These are phyloP conservation scores for Zhuqinia jingwanae DNA, from an alignment of 2,888 invertebrate genomes.

Conservation along the genomic window DNA sequence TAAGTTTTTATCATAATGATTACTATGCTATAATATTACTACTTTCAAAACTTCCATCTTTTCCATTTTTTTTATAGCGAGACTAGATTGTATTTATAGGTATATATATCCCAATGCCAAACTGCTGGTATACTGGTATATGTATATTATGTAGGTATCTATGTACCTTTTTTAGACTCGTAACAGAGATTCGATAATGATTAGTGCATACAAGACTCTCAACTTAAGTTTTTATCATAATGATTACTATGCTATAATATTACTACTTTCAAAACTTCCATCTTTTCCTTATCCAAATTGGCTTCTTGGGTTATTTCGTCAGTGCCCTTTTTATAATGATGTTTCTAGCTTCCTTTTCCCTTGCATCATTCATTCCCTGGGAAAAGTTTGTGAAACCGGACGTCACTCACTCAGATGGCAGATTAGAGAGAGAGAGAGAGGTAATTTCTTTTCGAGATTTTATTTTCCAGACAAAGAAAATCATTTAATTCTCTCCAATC, in stretches of 20 bases:
- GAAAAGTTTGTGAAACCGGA: conserved; percentile 40
- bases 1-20: conserved; percentile 61
- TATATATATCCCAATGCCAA: neutral
- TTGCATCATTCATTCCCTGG: conserved; percentile 1
- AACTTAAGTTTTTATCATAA: conserved; percentile 64
- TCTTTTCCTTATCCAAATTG: conserved; percentile 21
- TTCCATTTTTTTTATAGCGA: neutral
- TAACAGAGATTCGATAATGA: conserved; percentile 55
- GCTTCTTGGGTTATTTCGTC: neutral
- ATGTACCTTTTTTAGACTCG: neutral
- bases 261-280: conserved; percentile 1
- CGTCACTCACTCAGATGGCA: conserved; percentile 5
- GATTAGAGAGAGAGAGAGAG: conserved; percentile 1
- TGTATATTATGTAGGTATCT: neutral
- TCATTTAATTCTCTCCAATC: conserved; percentile 1
- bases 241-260: conserved; percentile 54
- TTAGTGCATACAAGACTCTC: conserved; percentile 56
- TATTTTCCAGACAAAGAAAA: conserved; percentile 8
- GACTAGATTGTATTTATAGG: neutral
- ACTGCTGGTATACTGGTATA: neutral
- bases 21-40: conserved; percentile 41
- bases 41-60: neutral
- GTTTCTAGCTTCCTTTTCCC: conserved; percentile 18
- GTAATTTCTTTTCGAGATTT: conserved; percentile 16
- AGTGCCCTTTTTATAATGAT: neutral